These are phyloP conservation scores for Hirundo rustica DNA, from an alignment of 2,797 vertebrate genomes.

Conservation along the genomic window DNA sequence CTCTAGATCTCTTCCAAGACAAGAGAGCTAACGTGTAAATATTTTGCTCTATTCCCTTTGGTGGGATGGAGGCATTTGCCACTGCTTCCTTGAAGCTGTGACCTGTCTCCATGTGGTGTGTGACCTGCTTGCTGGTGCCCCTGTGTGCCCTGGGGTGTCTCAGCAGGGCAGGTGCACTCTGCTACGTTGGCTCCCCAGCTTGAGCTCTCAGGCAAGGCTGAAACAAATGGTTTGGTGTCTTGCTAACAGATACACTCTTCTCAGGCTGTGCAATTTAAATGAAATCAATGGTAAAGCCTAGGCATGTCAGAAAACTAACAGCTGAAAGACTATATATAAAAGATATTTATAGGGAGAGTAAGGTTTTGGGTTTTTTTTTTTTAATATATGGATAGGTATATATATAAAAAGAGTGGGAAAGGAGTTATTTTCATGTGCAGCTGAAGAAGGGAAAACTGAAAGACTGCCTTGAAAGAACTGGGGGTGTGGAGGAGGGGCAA, in stretches of 20 bases:
- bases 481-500: neutral
- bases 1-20: neutral
- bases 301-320: neutral
- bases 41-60: neutral
- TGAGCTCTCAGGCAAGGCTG: accelerated
- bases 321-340: neutral
- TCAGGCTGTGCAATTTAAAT: neutral
- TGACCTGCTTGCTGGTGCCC: neutral
- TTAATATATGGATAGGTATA: neutral
- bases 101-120: neutral
- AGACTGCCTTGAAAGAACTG: neutral
- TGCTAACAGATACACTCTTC: neutral
- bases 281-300: neutral
- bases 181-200: accelerated
- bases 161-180: neutral
- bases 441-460: neutral
- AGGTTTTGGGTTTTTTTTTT: accelerated
- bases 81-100: neutral
- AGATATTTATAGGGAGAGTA: neutral
- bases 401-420: neutral
- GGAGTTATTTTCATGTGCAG: neutral
- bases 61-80: neutral
- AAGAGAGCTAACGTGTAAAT: neutral
- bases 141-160: neutral
- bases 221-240: neutral